Evolutionary conservation across 2,888 invertebrate species (phyloP), one percentile per base, ranked within the genome.

Genomic region (Argyresthia albistria): DNA sequence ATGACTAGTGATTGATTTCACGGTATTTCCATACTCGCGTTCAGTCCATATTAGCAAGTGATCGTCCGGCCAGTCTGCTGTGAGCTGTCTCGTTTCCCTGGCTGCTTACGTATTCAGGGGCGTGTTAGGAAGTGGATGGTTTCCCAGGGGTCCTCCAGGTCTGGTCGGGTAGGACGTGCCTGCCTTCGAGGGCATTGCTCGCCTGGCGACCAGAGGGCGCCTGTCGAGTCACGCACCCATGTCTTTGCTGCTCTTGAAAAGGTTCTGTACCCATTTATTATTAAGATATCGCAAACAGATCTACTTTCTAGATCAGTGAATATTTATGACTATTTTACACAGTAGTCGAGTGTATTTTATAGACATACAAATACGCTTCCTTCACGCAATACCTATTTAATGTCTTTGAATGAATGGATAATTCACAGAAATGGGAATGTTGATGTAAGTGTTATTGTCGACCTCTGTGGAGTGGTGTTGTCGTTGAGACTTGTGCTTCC

Each of bases 21-120:
- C 76, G 74, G 80, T 81, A 82, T 86, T 86, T 86, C 81, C 86
- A 83, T 86, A 86, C 81, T 81, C 83, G 82, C 83, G 83, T 71
- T 80, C 76, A 70, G 76, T 70, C 79, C 80, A 76, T 80, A 84
- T 84, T 83, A 83, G 78, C 81, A 75, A 80, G 76, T 80, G 76
- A 77, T 72, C 71, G 71, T 65, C 69, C 66, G 70, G 73, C 83
- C 77, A 79, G 58, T 43, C 43, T 61, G 60, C 56, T 12, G 51
- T 57, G 73, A 66, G 35, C 73, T 60, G 46, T 57, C 63, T 50
- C 55, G 54, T 57, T 65, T 58, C 61, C 51, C 53, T 56, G 43
- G 49, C 49, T 53, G 60, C 57, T 54, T 54, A 47, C 43, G 39
- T 35, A 42, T 49, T 57, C 37, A 54, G 56, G 50, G 54, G 54